Evolutionary conservation across 2,888 invertebrate genomes (phyloP).

Genomic region (Pachycephus smyrnensis): DNA sequence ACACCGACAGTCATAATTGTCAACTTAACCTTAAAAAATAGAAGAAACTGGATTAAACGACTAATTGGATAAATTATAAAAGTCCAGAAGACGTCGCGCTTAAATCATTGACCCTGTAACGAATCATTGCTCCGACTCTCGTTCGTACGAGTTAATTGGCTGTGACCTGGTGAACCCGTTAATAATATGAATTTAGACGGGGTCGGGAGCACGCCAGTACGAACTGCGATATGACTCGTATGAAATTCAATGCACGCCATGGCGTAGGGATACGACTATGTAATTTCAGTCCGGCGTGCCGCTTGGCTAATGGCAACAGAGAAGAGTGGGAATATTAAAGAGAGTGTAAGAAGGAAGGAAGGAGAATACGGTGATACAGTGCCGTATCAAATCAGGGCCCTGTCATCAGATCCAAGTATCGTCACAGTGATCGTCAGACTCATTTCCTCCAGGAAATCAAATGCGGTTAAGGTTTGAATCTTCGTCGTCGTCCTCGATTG

Average conservation of each 20-base stretch:
- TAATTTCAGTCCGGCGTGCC: not conserved
- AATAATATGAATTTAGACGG: not conserved
- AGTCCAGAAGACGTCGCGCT: constrained; percentile 13
- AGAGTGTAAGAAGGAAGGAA: not conserved
- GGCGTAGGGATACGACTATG: not conserved
- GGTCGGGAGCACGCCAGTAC: not conserved
- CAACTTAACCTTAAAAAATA: not conserved
- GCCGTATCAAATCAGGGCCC: not conserved
- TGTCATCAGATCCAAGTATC: not conserved
- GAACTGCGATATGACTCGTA: not conserved
- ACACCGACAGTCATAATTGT: not conserved
- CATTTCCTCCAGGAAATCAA: not conserved
- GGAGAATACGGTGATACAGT: not conserved
- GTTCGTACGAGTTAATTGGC: constrained; percentile 35
- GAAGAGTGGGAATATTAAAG: not conserved
- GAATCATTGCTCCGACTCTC: constrained; percentile 33
- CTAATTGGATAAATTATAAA: not conserved
- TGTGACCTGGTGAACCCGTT: constrained; percentile 30
- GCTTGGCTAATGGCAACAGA: not conserved
- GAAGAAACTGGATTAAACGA: not conserved
- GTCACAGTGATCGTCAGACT: not conserved
- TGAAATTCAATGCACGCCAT: not conserved
- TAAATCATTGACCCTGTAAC: constrained; percentile 28
- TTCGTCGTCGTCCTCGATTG: not conserved
- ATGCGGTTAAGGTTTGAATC: not conserved